Conservation (phyloP, 1,140 invertebrate genomes). For the Drosophila obscura region DNA sequence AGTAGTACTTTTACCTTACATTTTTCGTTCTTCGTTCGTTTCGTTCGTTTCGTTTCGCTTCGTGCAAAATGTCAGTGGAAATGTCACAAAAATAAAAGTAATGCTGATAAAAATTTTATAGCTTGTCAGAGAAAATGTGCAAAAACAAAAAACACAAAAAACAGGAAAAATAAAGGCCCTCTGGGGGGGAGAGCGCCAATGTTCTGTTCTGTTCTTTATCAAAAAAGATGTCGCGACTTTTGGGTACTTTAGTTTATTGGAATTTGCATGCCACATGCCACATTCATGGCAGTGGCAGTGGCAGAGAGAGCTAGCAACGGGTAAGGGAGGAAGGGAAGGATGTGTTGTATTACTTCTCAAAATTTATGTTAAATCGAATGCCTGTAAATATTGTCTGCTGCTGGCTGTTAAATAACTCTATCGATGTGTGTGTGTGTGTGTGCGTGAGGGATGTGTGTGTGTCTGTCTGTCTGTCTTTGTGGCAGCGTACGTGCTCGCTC, state of each 20-base stretch:
- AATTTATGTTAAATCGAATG: conserved; percentile 81
- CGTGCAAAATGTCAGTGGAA: conserved; percentile 70
- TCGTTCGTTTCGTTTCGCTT: no score
- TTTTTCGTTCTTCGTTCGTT: conserved; percentile 27
- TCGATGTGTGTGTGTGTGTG: conserved; percentile 27
- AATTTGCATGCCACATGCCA: conserved; percentile 60
- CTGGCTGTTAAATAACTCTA: conserved; percentile 63
- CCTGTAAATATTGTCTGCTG: conserved; percentile 53
- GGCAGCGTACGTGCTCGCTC: no score
- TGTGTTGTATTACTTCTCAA: conserved; percentile 14
- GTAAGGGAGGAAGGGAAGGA: conserved; percentile 23
- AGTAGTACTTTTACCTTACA: conserved; percentile 51
- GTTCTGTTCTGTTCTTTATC: conserved; percentile 60
- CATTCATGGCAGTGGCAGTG: conserved; percentile 11
- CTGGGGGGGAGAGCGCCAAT: conserved; percentile 29
- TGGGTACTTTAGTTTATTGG: conserved; percentile 80
- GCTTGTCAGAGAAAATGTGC: conserved; percentile 75
- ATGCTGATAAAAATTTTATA: conserved; percentile 83
- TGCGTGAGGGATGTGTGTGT: neutral
- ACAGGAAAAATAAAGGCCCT: conserved; percentile 26
- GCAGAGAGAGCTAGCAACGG: conserved; percentile 35
- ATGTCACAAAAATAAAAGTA: conserved; percentile 80
- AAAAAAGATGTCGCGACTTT: conserved; percentile 69
- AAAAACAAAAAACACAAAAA: conserved; percentile 46
- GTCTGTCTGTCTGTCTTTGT: neutral